Conservation (phyloP, 2,797 vertebrate genomes). For the Anniella stebbinsi region DNA sequence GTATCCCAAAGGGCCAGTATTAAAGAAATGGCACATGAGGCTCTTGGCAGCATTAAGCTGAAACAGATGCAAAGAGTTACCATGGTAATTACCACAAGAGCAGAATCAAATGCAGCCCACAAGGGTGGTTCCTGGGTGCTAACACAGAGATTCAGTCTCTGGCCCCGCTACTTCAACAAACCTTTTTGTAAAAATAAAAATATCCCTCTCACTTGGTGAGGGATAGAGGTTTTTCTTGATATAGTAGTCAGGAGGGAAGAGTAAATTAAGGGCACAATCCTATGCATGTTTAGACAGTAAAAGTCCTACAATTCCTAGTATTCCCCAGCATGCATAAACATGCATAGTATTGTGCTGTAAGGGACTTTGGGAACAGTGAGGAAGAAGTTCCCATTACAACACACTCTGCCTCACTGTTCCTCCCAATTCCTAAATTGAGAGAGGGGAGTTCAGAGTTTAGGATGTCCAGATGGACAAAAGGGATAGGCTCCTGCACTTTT, state of each 20-base stretch:
- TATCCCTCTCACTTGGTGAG: too few species aligned
- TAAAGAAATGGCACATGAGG: not conserved
- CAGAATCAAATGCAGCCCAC: not conserved
- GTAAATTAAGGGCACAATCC: not conserved
- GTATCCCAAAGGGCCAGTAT: slow-evolving; percentile 3
- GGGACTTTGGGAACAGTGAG: not conserved
- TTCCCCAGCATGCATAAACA: too few species aligned
- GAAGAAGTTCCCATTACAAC: not conserved
- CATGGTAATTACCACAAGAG: slow-evolving; percentile 15
- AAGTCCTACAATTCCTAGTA: too few species aligned
- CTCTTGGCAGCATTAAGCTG: not conserved
- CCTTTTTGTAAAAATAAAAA: not conserved
- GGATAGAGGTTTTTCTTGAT: not conserved
- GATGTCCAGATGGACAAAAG: not conserved
- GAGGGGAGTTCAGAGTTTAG: not conserved
- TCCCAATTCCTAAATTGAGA: not conserved
- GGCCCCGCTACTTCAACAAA: not conserved
- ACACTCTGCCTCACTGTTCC: not conserved
- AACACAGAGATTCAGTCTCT: not conserved
- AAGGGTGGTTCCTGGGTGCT: not conserved
- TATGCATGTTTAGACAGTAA: too few species aligned
- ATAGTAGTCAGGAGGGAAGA: not conserved
- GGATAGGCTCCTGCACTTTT: not conserved
- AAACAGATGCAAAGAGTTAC: not conserved
- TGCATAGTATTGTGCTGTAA: too few species aligned